A percentile compares a stretch with the other conserved stretches of the same genome.
Conservation (phyloP, 2,797 vertebrate genomes). For the Xiphophorus birchmanni region DNA sequence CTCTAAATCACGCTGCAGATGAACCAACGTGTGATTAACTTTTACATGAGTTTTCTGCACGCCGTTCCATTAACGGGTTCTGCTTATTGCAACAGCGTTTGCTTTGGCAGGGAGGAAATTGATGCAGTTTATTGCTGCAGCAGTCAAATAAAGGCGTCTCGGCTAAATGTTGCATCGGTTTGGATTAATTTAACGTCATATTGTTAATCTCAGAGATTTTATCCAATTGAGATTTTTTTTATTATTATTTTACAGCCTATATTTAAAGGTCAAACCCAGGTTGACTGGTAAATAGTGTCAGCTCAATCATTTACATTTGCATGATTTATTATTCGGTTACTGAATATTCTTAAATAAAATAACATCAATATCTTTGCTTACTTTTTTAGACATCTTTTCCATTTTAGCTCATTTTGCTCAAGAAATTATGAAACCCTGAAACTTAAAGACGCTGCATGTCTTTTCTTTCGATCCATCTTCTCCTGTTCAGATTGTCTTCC, state of each 20-base stretch:
- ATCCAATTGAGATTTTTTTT: neutral
- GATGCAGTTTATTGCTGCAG: slow-evolving; percentile 46
- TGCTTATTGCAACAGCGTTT: slow-evolving; percentile 28
- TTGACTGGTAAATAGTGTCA: neutral
- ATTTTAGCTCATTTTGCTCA: too few species aligned
- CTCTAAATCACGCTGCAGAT: slow-evolving; percentile 50
- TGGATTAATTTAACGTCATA: slow-evolving; percentile 21
- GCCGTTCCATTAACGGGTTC: slow-evolving; percentile 33
- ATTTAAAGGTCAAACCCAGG: neutral
- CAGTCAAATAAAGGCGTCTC: slow-evolving; percentile 37
- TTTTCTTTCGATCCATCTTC: neutral
- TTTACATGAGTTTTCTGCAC: slow-evolving; percentile 39
- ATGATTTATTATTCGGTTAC: too few species aligned
- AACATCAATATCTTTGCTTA: too few species aligned
- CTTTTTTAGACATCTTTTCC: too few species aligned
- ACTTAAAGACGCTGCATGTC: neutral
- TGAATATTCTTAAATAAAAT: too few species aligned
- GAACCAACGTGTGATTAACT: slow-evolving; percentile 44
- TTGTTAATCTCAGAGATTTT: slow-evolving; percentile 8
- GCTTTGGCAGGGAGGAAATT: slow-evolving; percentile 28
- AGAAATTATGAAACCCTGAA: neutral
- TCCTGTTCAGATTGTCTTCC: slow-evolving; percentile 8
- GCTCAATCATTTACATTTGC: too few species aligned
- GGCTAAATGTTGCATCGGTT: neutral
- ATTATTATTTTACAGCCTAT: neutral